phyloP scores from a whole-genome alignment of 2,113 vertebrate species.

The Cromileptes altivelis region DNA sequence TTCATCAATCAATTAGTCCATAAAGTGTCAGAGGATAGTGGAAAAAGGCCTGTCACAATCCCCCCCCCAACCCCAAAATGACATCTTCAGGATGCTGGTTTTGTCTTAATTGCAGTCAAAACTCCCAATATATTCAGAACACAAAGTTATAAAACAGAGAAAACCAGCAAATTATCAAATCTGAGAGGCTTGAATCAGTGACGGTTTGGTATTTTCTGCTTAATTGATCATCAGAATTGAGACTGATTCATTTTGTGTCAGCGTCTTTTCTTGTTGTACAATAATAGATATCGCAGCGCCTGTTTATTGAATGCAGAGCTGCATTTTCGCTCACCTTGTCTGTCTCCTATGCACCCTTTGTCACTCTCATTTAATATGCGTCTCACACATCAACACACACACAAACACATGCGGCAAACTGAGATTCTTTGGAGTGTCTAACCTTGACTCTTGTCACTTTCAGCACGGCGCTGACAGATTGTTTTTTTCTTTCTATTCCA shows the following conservation, averaged over 20 bases:
- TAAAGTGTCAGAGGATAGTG: neutral
- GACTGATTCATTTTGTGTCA: neutral
- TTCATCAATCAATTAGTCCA: neutral
- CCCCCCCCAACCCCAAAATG: neutral
- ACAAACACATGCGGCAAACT: conserved; percentile 8
- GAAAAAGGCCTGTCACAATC: neutral
- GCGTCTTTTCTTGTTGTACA: neutral
- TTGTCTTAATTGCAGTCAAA: neutral
- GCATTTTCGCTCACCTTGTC: conserved; percentile 38
- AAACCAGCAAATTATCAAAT: neutral
- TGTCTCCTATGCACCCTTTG: conserved; percentile 56
- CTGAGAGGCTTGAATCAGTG: neutral
- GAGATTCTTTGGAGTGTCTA: conserved; percentile 21
- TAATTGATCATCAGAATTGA: neutral
- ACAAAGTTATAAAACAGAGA: neutral
- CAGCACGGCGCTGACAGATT: conserved; percentile 26
- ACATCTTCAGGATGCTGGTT: neutral
- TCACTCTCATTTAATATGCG: conserved; percentile 64
- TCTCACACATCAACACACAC: conserved; percentile 48
- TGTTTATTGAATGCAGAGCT: conserved; percentile 42
- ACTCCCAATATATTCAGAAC: neutral
- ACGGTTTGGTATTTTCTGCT: neutral
- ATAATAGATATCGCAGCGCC: neutral
- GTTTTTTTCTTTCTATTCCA: neutral
- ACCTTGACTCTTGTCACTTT: conserved; percentile 57